Base-by-base conservation (phyloP, 2,888 invertebrate species). In the Drosophila borborema region DNA sequence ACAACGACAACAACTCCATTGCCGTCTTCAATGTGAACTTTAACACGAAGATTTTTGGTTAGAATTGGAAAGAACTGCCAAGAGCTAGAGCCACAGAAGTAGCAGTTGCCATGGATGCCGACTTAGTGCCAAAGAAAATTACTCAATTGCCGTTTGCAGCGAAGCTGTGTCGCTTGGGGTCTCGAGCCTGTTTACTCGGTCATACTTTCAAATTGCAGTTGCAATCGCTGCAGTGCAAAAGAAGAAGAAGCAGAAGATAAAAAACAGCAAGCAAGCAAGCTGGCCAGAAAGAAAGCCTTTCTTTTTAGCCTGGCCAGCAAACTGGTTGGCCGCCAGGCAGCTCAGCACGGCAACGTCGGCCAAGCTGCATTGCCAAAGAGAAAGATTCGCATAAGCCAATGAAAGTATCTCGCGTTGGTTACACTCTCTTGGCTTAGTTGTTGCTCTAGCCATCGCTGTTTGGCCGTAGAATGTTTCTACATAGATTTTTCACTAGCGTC, bases 221-320 rank as follows among this genome's bases (percentile, higher is more conserved):
- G 75, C 74, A 75, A 54, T 77, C 64, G 74, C 70, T 74, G 67
- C 63, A 55, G 56, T 70, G 66, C 71, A 66, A 41, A 66, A 53
- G 28, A 28, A 28, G 28, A 51, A 31, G 31, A n/a, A 12, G 23
- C 3, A 4, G 23, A 4, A 23, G 23, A 23, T 1, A 2, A 31
- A 12, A 23, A 38, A 14, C 20, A 38, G 38, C 40, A 51, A 51
- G 23, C 43, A 12, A 36, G 7, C 46, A 34, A 54, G 64, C 67
- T 65, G 63, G 77, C 69, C 69, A 72, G 72, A 86, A 91, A 91
- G 91, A 91, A 91, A 91, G 91, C 86, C 91, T 91, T 91, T 91
- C 91, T 91, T 90, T 91, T 85, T 88, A 80, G 78, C 82, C 77
- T 75, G 74, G 76, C 75, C 77, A 67, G 64, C 64, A 88, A 90